A percentile compares a stretch with the other conserved stretches of the same genome.
Evolutionary conservation across 1,140 invertebrate species (phyloP).

Genomic region (Magallana gigas): DNA sequence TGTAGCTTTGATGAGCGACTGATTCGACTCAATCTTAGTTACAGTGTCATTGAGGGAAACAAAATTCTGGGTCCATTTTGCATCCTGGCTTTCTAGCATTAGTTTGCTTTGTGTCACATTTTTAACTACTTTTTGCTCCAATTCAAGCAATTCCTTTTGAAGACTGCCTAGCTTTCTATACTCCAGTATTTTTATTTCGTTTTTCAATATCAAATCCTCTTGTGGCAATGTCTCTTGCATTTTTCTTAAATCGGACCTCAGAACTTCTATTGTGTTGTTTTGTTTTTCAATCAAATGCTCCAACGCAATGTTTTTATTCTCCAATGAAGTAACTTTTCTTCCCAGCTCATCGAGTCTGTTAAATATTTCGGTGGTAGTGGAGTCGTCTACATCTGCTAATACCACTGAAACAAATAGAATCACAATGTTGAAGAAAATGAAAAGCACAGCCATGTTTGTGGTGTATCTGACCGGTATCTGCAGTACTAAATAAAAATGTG

Average conservation of each 20-base stretch:
- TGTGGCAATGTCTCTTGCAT: not conserved
- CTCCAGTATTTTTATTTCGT: not conserved
- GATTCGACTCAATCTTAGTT: too few relatives aligned
- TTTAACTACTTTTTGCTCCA: not conserved
- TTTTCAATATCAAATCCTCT: not conserved
- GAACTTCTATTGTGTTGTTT: not conserved
- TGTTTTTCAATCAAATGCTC: not conserved
- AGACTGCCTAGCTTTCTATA: not conserved
- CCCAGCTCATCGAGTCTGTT: not conserved
- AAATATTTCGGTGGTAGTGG: not conserved
- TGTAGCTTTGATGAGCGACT: too few relatives aligned
- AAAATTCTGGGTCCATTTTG: too few relatives aligned
- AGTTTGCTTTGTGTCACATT: too few relatives aligned
- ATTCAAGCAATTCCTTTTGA: not conserved
- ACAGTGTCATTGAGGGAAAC: too few relatives aligned
- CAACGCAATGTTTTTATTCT: not conserved
- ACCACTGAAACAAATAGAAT: not conserved
- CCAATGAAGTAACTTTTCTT: not conserved
- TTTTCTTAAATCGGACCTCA: not conserved
- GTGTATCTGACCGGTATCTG: too few relatives aligned
- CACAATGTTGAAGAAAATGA: not conserved
- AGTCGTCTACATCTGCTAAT: not conserved
- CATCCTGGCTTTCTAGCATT: too few relatives aligned
- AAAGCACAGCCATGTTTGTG: too few relatives aligned
- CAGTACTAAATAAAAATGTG: too few relatives aligned